These are phyloP conservation scores for Phylloscopus whistleri DNA, from an alignment of 2,113 vertebrate genomes.

Conservation along the genomic window DNA sequence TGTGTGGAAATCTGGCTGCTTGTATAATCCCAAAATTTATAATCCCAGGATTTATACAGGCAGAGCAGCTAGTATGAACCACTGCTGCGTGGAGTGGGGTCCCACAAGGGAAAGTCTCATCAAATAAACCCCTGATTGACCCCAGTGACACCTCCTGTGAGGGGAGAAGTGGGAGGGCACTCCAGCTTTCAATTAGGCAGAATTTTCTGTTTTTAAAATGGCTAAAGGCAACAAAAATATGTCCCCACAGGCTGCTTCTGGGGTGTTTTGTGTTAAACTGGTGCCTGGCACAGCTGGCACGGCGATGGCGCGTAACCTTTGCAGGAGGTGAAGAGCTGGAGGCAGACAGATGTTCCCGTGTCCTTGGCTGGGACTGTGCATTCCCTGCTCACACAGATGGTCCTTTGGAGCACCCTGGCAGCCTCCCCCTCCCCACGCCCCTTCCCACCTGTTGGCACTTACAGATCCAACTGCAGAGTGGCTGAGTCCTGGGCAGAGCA, in stretches of 20 bases:
- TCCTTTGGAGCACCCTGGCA: background rate
- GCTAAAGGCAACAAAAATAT: background rate
- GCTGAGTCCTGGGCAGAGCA: background rate
- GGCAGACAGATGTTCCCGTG: constrained; percentile 26
- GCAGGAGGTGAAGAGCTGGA: constrained; percentile 14
- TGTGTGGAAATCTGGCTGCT: background rate
- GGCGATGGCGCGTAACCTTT: background rate
- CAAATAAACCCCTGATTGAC: background rate
- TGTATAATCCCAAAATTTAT: background rate
- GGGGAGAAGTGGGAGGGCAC: background rate
- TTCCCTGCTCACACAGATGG: constrained; percentile 21
- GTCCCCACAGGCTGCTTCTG: background rate
- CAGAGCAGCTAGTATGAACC: background rate
- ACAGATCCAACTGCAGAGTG: background rate
- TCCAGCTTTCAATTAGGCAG: background rate
- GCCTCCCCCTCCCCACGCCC: background rate
- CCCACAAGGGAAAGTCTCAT: background rate
- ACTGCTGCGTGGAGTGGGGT: background rate
- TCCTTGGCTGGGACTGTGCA: background rate
- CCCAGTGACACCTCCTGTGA: accelerated
- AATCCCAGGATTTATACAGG: background rate
- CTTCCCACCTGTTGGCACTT: constrained; percentile 33
- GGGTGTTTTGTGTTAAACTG: background rate
- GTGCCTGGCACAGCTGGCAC: constrained; percentile 10
- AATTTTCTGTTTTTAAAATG: background rate